phyloP scores from a whole-genome alignment of 2,797 vertebrate species.

The Gastrophryne carolinensis region DNA sequence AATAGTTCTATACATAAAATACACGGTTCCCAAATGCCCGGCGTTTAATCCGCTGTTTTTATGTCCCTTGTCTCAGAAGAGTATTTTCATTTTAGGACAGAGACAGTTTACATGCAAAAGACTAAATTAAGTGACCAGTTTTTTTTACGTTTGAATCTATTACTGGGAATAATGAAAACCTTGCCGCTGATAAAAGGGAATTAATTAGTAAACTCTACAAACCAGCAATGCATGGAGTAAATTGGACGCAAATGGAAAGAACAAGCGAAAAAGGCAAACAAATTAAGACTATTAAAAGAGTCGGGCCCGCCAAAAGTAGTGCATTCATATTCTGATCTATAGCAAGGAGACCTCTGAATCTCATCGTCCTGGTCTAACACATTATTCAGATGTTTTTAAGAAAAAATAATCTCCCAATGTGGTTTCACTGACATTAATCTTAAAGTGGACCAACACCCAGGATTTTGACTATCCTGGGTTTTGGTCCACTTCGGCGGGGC shows the following conservation, averaged over 20 bases:
- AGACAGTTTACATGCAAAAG: constrained; percentile 40
- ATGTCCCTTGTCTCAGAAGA: constrained; percentile 27
- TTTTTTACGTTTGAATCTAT: constrained; percentile 39
- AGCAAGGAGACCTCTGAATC: too few species aligned
- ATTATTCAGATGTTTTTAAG: too few species aligned
- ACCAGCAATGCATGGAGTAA: constrained; percentile 21
- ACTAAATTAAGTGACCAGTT: constrained; percentile 46
- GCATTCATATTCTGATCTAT: too few species aligned
- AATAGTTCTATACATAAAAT: constrained; percentile 11
- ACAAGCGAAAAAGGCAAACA: background rate
- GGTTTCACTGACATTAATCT: too few species aligned
- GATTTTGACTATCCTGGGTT: too few species aligned
- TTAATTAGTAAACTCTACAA: constrained; percentile 41
- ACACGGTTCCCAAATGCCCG: background rate
- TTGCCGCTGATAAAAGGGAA: constrained; percentile 36
- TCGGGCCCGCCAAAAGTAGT: too few species aligned
- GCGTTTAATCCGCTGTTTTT: background rate
- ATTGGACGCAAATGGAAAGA: constrained; percentile 1
- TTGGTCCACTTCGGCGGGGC: too few species aligned
- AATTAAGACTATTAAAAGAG: too few species aligned
- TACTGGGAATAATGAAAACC: constrained; percentile 48
- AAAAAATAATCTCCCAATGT: too few species aligned
- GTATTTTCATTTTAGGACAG: constrained; percentile 39
- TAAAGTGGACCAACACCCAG: too few species aligned
- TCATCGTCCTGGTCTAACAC: too few species aligned